Conservation (phyloP, 2,797 vertebrate genomes). For the Anguilla marmorata region DNA sequence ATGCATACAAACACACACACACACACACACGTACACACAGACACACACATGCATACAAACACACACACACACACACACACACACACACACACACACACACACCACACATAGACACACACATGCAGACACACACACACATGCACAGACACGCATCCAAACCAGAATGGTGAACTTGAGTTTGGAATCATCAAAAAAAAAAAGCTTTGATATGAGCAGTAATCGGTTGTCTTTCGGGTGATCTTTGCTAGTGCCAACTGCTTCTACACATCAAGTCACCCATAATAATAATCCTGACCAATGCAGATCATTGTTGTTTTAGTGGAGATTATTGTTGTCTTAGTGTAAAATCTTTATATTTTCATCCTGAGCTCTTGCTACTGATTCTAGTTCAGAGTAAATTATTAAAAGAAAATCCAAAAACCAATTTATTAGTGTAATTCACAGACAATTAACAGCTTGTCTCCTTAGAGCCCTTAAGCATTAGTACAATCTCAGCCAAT, state of each 20-base stretch:
- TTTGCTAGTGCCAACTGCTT: not conserved
- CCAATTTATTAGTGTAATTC: too few species aligned
- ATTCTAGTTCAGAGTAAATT: too few species aligned
- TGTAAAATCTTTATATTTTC: not conserved
- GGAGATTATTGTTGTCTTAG: not conserved
- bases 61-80: conserved; percentile 32
- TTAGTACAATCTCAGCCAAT: too few species aligned
- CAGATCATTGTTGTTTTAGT: not conserved
- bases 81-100: too few species aligned
- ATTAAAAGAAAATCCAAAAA: too few species aligned
- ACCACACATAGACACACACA: conserved; percentile 50
- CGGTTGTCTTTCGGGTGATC: not conserved
- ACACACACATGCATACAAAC: not conserved
- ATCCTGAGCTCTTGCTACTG: not conserved
- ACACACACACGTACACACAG: conserved; percentile 33
- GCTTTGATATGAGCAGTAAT: too few species aligned
- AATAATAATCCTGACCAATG: not conserved
- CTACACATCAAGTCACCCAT: not conserved
- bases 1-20: conserved; percentile 57
- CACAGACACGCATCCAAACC: too few species aligned
- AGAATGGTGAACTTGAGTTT: too few species aligned
- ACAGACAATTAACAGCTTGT: too few species aligned
- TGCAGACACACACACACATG: conserved; percentile 36
- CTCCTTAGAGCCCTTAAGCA: too few species aligned
- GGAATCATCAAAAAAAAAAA: too few species aligned